Evolutionary conservation across 2,113 vertebrate species (phyloP), one percentile per base, ranked within the genome.

Genomic region (Fulmarus glacialis): DNA sequence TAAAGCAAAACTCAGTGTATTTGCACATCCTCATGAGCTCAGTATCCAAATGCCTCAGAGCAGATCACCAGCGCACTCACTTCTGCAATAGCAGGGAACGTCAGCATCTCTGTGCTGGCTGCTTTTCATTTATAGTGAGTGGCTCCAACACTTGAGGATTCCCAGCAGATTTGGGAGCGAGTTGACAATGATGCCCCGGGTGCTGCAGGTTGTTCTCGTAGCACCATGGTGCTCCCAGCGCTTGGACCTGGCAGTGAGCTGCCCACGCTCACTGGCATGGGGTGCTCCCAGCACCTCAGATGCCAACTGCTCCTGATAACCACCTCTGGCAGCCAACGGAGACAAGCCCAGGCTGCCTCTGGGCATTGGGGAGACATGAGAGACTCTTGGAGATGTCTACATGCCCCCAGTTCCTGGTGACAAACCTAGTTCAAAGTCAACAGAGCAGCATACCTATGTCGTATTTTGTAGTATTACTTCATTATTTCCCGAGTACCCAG

Each of bases 261-360:
- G 43, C 22, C 52, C 40, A 15, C 0, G 0, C 21, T 59, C 30
- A 23, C 6, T 3, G 9, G 52, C 45, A 27, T 5, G 0, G 23
- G 20, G 23, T 29, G 19, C 32, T 68, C 15, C 53, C 62, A 50
- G 50, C 30, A 38, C 15, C 47, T 81, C 50, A 78, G 30, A 9
- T 17, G 34, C 24, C 4, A 1, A 3, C 38, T 62, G 68, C 17
- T 80, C 52, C 58, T 72, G 63, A 77, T 14, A 42, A 67, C 52
- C 63, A 26, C 9, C 48, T 60, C 87, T 30, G 26, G 6, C 3
- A 4, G 47, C 29, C 47, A 32, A 1, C 1, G 8, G 22, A 81
- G 47, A 38, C 17, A 24, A 58, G 29, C 50, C 55, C 32, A 29
- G 60, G 23, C 45, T 80, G 24, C 21, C 24, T 50, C 43, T 80